These are phyloP conservation scores for Malurus cyaneus DNA, from an alignment of 2,113 vertebrate species.

Conservation along the genomic window DNA sequence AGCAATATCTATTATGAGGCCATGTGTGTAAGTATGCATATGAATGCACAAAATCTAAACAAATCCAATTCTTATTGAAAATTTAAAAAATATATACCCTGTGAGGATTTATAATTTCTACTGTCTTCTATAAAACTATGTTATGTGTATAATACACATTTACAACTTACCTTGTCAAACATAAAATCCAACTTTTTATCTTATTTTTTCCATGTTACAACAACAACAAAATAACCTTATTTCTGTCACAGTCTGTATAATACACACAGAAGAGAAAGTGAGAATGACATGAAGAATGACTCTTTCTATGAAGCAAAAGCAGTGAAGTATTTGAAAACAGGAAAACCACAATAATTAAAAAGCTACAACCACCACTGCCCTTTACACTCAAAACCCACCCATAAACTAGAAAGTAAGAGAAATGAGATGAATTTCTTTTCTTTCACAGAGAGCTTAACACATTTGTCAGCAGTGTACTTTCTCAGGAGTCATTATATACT, in stretches of 20 bases:
- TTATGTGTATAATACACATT: not conserved
- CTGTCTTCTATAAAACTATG: not conserved
- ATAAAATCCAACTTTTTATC: not conserved
- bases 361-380: accelerated
- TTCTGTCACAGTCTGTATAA: not conserved
- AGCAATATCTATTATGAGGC: not conserved
- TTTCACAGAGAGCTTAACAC: not conserved
- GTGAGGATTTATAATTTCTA: not conserved
- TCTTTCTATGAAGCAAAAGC: not conserved
- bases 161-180: not conserved
- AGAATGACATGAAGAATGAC: not conserved
- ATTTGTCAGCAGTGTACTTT: not conserved
- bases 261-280: not conserved
- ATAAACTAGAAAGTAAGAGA: not conserved
- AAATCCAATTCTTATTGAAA: not conserved
- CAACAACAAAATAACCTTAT: not conserved
- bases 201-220: not conserved
- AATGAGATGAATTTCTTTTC: not conserved
- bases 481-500: not conserved
- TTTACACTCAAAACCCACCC: not conserved
- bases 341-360: not conserved
- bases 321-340: not conserved
- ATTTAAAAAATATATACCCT: not conserved
- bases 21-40: accelerated
- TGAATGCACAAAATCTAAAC: not conserved